A percentile compares a stretch with the other conserved stretches of the same genome.
These are phyloP conservation scores for Caracal caracal DNA, from an alignment of 2,113 vertebrate species.

Conservation along the genomic window DNA sequence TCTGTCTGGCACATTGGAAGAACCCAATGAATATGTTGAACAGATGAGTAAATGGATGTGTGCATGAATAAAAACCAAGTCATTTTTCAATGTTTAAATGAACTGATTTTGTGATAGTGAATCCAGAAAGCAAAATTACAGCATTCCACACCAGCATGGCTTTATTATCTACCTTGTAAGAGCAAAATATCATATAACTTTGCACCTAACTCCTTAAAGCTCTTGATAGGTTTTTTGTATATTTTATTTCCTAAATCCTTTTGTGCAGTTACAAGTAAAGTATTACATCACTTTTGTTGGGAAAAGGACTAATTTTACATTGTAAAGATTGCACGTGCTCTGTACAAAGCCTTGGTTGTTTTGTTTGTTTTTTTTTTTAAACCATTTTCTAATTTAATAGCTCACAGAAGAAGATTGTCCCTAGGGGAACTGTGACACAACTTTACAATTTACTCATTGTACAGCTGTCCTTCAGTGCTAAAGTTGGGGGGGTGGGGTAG, in stretches of 20 bases:
- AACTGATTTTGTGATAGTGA: not conserved
- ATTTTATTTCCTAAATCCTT: conserved; percentile 19
- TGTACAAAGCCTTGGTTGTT: conserved; percentile 61
- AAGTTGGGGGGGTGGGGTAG: not conserved
- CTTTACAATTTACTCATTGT: conserved; percentile 74
- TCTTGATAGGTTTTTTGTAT: conserved; percentile 57
- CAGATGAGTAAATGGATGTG: not conserved
- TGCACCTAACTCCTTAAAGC: conserved; percentile 34
- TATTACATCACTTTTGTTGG: conserved; percentile 38
- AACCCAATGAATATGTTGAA: not conserved
- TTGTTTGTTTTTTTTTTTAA: not conserved
- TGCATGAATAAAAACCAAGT: not conserved
- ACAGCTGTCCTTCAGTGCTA: conserved; percentile 73
- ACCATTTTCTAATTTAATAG: conserved; percentile 73
- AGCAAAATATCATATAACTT: not conserved
- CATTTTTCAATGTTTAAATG: conserved; percentile 4
- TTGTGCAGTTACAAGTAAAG: conserved; percentile 47
- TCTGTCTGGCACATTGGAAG: not conserved
- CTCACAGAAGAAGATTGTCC: conserved; percentile 68
- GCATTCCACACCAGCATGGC: not conserved
- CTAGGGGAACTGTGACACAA: conserved; percentile 62
- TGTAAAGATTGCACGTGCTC: conserved; percentile 46
- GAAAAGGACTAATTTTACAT: conserved; percentile 66
- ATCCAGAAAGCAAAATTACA: conserved; percentile 38
- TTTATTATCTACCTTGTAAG: conserved; percentile 19